Conservation (phyloP, 2,888 invertebrate genomes). For the Plagodis dolabraria region DNA sequence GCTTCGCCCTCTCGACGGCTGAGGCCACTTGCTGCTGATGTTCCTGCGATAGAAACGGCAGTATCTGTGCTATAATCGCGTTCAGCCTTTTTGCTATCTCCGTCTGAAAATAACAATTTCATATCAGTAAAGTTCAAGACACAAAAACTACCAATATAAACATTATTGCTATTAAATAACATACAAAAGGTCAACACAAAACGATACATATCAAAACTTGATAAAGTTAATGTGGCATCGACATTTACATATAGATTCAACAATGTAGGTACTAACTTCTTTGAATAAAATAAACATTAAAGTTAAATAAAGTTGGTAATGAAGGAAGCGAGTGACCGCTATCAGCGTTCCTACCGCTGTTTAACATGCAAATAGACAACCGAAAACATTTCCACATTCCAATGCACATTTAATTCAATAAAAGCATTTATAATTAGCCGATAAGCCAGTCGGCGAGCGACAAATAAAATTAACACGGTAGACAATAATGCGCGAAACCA, state of each 20-base stretch:
- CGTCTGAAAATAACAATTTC: slow-evolving; percentile 87
- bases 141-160: slow-evolving; percentile 16
- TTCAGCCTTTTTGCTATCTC: slow-evolving; percentile 97
- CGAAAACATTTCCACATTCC: slow-evolving; percentile 74
- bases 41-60: slow-evolving; percentile 96
- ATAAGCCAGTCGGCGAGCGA: slow-evolving; percentile 69
- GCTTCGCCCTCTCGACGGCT: slow-evolving; percentile 97
- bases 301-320: slow-evolving; percentile 62
- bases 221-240: slow-evolving; percentile 47
- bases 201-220: slow-evolving; percentile 43
- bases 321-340: slow-evolving; percentile 58
- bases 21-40: slow-evolving; percentile 97
- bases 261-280: slow-evolving; percentile 49
- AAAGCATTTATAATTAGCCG: slow-evolving; percentile 72
- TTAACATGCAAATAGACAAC: slow-evolving; percentile 62
- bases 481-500: slow-evolving; percentile 73
- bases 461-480: slow-evolving; percentile 81
- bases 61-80: slow-evolving; percentile 96
- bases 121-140: slow-evolving; percentile 33
- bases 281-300: slow-evolving; percentile 67
- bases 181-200: slow-evolving; percentile 40
- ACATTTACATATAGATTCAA: slow-evolving; percentile 56
- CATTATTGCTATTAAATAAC: slow-evolving; percentile 35
- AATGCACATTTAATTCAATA: slow-evolving; percentile 67
- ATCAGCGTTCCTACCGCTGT: slow-evolving; percentile 44